These are phyloP conservation scores for Phrynosoma platyrhinos DNA, from an alignment of 2,113 vertebrate species.

Conservation along the genomic window DNA sequence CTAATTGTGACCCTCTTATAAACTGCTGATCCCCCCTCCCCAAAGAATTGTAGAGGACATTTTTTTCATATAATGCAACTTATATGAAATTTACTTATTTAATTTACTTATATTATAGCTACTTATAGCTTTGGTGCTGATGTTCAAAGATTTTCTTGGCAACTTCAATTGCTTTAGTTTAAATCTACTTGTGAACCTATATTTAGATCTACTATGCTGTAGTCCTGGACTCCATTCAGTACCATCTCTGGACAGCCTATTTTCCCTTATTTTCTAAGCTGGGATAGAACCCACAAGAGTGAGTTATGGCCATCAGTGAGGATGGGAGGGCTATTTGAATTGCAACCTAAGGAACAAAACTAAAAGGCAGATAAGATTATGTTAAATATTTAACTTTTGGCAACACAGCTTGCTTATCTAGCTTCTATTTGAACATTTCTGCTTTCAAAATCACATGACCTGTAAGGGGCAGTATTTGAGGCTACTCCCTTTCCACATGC, in stretches of 20 bases:
- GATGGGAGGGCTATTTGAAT: not conserved
- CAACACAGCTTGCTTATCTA: not conserved
- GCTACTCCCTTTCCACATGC: not conserved
- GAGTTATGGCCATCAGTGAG: not conserved
- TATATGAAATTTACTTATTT: no score
- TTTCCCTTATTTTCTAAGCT: not conserved
- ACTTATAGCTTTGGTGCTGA: no score
- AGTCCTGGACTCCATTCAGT: not conserved
- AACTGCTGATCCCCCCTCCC: no score
- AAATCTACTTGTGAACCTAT: not conserved
- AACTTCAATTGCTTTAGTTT: not conserved
- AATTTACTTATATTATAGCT: no score
- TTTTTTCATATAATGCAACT: no score
- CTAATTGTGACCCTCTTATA: no score
- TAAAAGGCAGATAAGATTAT: not conserved
- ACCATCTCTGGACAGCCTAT: not conserved
- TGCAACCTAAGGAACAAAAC: not conserved
- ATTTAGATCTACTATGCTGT: not conserved
- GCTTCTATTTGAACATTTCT: slow-evolving; percentile 7
- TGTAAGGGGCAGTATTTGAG: not conserved
- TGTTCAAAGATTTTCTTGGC: not conserved
- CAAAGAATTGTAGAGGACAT: no score
- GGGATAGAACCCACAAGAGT: not conserved
- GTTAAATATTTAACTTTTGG: slow-evolving; percentile 4
- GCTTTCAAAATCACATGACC: not conserved